Percentiles rank a stretch among this genome's conserved stretches.
Conservation (phyloP, 2,888 invertebrate genomes). For the Sinohyriopsis cumingii region DNA sequence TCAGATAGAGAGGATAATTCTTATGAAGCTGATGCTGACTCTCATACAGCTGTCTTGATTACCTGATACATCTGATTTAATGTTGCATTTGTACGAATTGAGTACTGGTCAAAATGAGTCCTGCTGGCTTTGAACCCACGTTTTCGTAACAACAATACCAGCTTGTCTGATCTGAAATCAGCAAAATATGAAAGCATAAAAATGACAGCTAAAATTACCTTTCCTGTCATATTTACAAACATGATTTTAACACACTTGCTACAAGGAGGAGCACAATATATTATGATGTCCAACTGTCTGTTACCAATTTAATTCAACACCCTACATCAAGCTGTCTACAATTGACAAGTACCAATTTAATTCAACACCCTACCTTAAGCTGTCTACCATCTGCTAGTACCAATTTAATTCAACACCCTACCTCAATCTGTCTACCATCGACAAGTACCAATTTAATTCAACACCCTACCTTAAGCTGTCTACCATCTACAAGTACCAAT, state of each 20-base stretch:
- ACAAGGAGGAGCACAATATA: background rate
- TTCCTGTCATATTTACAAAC: slow-evolving; percentile 1
- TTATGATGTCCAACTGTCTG: no score
- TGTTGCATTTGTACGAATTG: slow-evolving; percentile 61
- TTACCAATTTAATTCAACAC: no score
- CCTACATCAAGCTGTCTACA: no score
- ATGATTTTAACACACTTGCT: background rate
- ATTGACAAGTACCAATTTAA: no score
- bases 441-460: no score
- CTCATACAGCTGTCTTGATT: slow-evolving; percentile 4
- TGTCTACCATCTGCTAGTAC: no score
- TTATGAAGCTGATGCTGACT: background rate
- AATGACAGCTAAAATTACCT: slow-evolving; percentile 11
- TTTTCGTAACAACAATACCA: slow-evolving; percentile 44
- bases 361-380: no score
- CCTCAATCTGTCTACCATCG: no score
- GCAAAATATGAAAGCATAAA: slow-evolving; percentile 7
- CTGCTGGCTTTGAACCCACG: slow-evolving; percentile 58
- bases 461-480: no score
- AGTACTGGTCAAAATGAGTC: slow-evolving; percentile 63
- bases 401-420: no score
- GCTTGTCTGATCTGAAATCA: slow-evolving; percentile 46
- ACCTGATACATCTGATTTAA: slow-evolving; percentile 35
- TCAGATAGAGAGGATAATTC: no score
- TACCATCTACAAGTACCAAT: no score